Conservation (phyloP, 2,888 invertebrate genomes). For the Apotomis betuletana region DNA sequence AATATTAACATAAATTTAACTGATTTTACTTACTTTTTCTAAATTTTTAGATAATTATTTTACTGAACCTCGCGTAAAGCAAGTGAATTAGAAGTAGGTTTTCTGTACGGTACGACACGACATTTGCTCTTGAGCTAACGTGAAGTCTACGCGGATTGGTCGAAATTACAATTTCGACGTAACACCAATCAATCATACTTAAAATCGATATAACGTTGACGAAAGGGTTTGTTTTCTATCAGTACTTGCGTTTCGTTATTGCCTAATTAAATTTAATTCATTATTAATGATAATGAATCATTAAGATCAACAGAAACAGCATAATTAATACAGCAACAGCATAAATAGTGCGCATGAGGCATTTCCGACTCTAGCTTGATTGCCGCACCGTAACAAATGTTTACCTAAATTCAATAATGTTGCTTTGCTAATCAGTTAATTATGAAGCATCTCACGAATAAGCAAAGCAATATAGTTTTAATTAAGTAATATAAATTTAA, state of each 20-base stretch:
- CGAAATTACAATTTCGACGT: background rate
- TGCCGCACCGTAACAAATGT: no score
- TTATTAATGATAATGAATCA: no score
- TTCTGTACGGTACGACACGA: conserved; percentile 35
- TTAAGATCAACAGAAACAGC: no score
- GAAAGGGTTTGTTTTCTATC: conserved; percentile 22
- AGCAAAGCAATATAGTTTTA: no score
- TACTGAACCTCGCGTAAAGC: conserved; percentile 43
- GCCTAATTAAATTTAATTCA: background rate
- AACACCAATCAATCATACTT: conserved; percentile 13
- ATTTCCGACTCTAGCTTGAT: no score
- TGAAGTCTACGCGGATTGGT: conserved; percentile 18
- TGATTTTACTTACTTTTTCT: conserved; percentile 50
- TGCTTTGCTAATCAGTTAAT: no score
- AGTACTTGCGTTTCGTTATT: background rate
- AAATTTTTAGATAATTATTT: conserved; percentile 42
- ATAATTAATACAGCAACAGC: no score
- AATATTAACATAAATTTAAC: conserved; percentile 17
- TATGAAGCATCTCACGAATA: no score
- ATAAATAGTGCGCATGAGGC: no score
- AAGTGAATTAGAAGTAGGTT: conserved; percentile 48
- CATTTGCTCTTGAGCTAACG: conserved; percentile 24
- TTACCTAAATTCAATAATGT: no score
- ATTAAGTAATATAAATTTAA: no score
- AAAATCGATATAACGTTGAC: conserved; percentile 15